Conservation (phyloP, 2,113 vertebrate species). For the Panurus biarmicus region DNA sequence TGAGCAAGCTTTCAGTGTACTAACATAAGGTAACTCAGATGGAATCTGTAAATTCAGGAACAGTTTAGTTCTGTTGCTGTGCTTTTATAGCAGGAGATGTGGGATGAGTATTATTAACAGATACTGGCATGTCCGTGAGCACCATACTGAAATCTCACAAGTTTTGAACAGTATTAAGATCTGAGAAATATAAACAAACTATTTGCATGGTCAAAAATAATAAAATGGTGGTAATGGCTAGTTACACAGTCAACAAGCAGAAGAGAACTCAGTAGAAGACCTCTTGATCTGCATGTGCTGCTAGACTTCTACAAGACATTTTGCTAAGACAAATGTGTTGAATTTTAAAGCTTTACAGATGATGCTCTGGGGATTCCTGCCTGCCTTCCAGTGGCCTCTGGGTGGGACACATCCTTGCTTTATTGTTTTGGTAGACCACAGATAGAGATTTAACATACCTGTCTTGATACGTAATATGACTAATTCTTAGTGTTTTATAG, state of each 20-base stretch:
- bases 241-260: background rate
- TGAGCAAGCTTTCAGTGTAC: fast-evolving
- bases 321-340: background rate
- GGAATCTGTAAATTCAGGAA: background rate
- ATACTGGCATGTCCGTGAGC: background rate
- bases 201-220: background rate
- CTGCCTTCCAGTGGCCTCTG: background rate
- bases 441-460: background rate
- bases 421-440: background rate
- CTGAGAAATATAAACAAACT: background rate
- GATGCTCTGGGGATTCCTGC: background rate
- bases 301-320: background rate
- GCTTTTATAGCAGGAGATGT: background rate
- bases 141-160: background rate
- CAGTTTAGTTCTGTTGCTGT: background rate
- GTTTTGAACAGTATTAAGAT: background rate
- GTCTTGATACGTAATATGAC: background rate
- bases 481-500: background rate
- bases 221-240: background rate
- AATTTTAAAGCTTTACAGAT: background rate
- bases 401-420: fast-evolving
- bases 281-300: background rate
- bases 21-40: fast-evolving
- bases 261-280: background rate
- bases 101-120: background rate